Percentiles rank a stretch among this genome's conserved stretches.
These are phyloP conservation scores for Ophioninae sp. DNA, from an alignment of 2,888 invertebrate species.

Conservation along the genomic window DNA sequence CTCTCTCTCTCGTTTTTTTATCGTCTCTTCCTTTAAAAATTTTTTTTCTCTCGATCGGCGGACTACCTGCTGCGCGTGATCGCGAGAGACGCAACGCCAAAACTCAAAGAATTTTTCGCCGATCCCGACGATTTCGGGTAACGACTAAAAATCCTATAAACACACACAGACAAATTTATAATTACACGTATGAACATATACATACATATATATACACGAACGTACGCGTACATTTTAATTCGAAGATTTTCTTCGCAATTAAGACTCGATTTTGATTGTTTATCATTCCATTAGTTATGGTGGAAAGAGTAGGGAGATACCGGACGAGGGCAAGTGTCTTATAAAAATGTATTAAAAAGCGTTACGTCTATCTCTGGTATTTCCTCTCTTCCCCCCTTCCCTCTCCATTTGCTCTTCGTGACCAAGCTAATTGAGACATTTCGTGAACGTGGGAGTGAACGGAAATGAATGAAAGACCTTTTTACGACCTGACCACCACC, in stretches of 20 bases:
- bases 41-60: constrained; percentile 25
- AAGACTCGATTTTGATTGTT: constrained; percentile 40
- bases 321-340: background rate
- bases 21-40: background rate
- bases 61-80: constrained; percentile 50
- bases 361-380: background rate
- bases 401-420: background rate
- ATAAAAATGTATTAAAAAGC: constrained; percentile 18
- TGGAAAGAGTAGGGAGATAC: background rate
- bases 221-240: constrained; percentile 10
- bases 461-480: constrained; percentile 37
- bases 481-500: constrained; percentile 33
- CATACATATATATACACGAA: too few species aligned
- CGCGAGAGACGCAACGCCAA: background rate
- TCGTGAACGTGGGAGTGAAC: constrained; percentile 39
- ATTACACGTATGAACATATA: too few species aligned
- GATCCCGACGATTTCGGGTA: constrained; percentile 49
- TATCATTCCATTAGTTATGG: constrained; percentile 45
- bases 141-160: constrained; percentile 1
- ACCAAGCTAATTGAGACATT: constrained; percentile 49
- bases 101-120: background rate
- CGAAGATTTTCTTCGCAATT: constrained; percentile 38
- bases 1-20: background rate
- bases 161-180: too few species aligned
- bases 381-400: background rate